These are phyloP conservation scores for Gila robusta DNA, from an alignment of 2,797 vertebrate species.

Conservation along the genomic window DNA sequence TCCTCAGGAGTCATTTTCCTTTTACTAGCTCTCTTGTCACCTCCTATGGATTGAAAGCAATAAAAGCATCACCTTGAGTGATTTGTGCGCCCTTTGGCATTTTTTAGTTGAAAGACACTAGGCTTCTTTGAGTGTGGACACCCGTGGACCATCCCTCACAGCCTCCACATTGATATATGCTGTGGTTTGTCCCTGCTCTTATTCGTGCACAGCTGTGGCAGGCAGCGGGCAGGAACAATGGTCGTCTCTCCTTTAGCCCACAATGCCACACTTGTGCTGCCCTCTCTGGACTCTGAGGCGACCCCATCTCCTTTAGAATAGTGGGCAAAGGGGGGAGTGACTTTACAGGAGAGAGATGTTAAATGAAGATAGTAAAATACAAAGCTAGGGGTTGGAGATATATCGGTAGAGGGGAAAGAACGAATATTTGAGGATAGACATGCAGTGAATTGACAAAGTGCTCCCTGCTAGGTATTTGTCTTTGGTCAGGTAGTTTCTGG, in stretches of 20 bases:
- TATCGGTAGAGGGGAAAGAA: neutral
- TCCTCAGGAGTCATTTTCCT: slow-evolving; percentile 9
- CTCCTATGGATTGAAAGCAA: slow-evolving; percentile 30
- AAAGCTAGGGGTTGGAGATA: neutral
- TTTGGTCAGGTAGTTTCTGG: slow-evolving; percentile 71
- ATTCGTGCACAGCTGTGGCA: slow-evolving; percentile 70
- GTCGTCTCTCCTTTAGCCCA: slow-evolving; percentile 68
- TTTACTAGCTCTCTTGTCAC: slow-evolving; percentile 30
- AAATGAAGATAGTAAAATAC: slow-evolving; percentile 12
- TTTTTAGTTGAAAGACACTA: slow-evolving; percentile 57
- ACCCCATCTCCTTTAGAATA: slow-evolving; percentile 55
- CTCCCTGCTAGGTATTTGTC: slow-evolving; percentile 63
- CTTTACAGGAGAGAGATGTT: slow-evolving; percentile 36
- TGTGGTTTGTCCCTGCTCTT: slow-evolving; percentile 63
- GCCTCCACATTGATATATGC: slow-evolving; percentile 68
- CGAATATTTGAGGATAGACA: slow-evolving; percentile 16
- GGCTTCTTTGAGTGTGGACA: slow-evolving; percentile 60
- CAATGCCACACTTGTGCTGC: slow-evolving; percentile 69
- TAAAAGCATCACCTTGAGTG: slow-evolving; percentile 54
- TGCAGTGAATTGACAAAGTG: slow-evolving; percentile 21
- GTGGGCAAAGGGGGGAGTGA: slow-evolving; percentile 20
- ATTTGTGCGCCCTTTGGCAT: slow-evolving; percentile 52
- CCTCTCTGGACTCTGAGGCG: slow-evolving; percentile 49
- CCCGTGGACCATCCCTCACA: slow-evolving; percentile 63
- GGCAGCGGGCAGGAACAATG: slow-evolving; percentile 62